Percentiles rank a stretch among this genome's conserved stretches.
phyloP scores from a whole-genome alignment of 2,888 invertebrate species.

The Protodeltote pygarga region DNA sequence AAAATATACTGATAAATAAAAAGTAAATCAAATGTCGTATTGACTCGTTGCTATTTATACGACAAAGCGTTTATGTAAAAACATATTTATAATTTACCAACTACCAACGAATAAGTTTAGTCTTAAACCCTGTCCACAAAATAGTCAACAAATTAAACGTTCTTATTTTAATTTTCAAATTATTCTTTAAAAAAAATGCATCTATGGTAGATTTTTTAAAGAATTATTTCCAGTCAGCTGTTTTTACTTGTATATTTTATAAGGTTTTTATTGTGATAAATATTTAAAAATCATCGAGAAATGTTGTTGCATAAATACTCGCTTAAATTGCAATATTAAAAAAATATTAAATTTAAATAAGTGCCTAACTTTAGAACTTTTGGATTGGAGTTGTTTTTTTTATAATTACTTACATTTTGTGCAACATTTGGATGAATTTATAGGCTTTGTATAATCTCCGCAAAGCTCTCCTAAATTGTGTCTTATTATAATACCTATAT shows the following conservation, averaged over 20 bases:
- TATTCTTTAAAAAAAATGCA: not conserved
- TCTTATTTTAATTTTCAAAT: not conserved
- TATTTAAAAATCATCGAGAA: constrained; percentile 39
- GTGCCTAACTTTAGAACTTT: constrained; percentile 53
- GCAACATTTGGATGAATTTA: too few relatives aligned
- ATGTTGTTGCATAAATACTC: constrained; percentile 50
- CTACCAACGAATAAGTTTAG: constrained; percentile 45
- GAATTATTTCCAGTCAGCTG: constrained; percentile 10
- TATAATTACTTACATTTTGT: constrained; percentile 10
- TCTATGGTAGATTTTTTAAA: not conserved
- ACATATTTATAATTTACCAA: constrained; percentile 41
- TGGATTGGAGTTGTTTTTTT: constrained; percentile 5
- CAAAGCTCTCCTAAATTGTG: too few relatives aligned
- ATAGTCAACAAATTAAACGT: constrained; percentile 50
- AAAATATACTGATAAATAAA: too few relatives aligned
- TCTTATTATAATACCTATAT: too few relatives aligned
- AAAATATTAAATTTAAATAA: constrained; percentile 53
- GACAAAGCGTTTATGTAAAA: constrained; percentile 11
- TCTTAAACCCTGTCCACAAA: constrained; percentile 44
- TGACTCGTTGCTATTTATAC: constrained; percentile 20
- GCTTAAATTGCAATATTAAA: constrained; percentile 56
- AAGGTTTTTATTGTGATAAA: constrained; percentile 52
- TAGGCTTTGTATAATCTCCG: too few relatives aligned
- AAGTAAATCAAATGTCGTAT: constrained; percentile 17
- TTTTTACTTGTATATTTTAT: constrained; percentile 30